Evolutionary conservation across 2,113 vertebrate species (phyloP), one percentile per base, ranked within the genome.

Genomic region (Alethe diademata): DNA sequence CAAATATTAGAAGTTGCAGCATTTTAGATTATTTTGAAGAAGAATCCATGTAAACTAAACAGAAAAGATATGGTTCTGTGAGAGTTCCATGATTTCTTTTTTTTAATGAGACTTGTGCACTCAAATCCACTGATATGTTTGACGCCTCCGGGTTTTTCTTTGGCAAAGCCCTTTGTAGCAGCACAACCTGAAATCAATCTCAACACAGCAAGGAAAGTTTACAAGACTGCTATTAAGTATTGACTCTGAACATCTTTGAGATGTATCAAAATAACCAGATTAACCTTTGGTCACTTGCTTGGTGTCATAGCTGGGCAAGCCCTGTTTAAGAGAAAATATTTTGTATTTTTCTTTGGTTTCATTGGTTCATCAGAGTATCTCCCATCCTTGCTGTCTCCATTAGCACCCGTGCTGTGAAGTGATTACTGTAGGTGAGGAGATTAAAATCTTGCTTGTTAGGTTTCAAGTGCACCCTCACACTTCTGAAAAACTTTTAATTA

Each of bases 401-500:
- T 92, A 93, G 25, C 65, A 78, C 33, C 14, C 3, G 0, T 74
- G 31, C 47, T 92, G 60, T 87, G 70, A 94, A 93, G 65, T 86
- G 72, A 91, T 95, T 87, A 57, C 31, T 47, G 5, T 56, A 81
- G 84, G 65, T 92, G 61, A 87, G 54, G 47, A 88, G 84, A 90
- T 86, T 85, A 79, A 89, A 89, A 71, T 89, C 79, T 75, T 62
- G 8, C 64, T 74, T 93, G 89, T 90, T 92, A 79, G 38, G 29
- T 82, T 93, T 96, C 72, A 62, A 95, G 50, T 82, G 89, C 62
- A 70, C 29, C 56, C 47, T 84, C 36, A 51, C 83, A 90, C 91
- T 94, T 88, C 40, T 61, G 50, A 81, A 82, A 82, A 70, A 29
- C 78, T 91, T 94, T 95, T 73, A 95, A 89, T 85, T 96, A 85